Conservation (phyloP, 53 echinoderm and acorn worm species). For the Hippasteria phrygiana region DNA sequence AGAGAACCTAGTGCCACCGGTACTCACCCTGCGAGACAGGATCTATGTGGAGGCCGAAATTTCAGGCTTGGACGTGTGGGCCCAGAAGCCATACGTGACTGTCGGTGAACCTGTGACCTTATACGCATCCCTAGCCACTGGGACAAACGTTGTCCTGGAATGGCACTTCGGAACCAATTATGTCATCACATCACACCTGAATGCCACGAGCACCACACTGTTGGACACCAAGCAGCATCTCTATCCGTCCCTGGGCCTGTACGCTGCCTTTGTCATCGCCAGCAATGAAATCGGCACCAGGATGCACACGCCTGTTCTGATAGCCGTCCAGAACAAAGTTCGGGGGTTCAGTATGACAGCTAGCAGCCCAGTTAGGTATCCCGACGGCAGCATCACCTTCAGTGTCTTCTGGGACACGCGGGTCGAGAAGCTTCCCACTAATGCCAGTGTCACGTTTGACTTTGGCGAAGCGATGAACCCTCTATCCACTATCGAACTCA, state of each 20-base stretch:
- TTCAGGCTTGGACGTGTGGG: slow-evolving; percentile 74
- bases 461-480: slow-evolving; percentile 61
- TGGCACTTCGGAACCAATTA: slow-evolving; percentile 82
- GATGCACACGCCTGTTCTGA: slow-evolving; percentile 59
- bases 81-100: slow-evolving; percentile 66
- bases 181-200: slow-evolving; percentile 50
- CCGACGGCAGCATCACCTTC: slow-evolving; percentile 74
- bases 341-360: slow-evolving; percentile 67
- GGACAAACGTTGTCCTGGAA: slow-evolving; percentile 72
- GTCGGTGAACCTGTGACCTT: slow-evolving; percentile 70
- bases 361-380: slow-evolving; percentile 69
- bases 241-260: slow-evolving; percentile 76
- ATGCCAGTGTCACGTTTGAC: slow-evolving; percentile 71
- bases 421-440: slow-evolving; percentile 70
- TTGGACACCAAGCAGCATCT: slow-evolving; percentile 68
- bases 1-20: slow-evolving; percentile 72
- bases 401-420: slow-evolving; percentile 65
- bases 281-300: slow-evolving; percentile 63
- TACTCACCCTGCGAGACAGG: slow-evolving; percentile 46
- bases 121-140: slow-evolving; percentile 64
- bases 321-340: slow-evolving; percentile 75
- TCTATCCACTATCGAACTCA: slow-evolving; percentile 38
- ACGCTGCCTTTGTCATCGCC: slow-evolving; percentile 75
- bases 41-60: slow-evolving; percentile 78
- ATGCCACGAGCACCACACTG: slow-evolving; percentile 21